These are phyloP conservation scores for Pomatostomus ruficeps DNA, from an alignment of 2,113 vertebrate species.

Conservation along the genomic window DNA sequence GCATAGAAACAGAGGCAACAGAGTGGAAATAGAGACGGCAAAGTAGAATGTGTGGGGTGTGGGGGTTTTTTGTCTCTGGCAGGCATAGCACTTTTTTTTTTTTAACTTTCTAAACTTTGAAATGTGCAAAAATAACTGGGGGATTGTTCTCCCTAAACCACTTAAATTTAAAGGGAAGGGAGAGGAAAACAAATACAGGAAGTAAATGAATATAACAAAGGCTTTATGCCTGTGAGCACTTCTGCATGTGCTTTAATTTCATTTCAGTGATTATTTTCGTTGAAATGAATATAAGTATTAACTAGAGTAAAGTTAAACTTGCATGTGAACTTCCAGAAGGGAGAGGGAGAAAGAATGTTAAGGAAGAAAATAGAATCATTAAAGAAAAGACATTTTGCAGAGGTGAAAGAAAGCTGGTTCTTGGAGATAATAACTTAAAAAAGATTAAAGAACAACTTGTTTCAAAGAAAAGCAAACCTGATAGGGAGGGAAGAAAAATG, in stretches of 20 bases:
- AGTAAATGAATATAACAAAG: neutral
- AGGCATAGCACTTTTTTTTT: no score
- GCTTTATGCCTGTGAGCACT: neutral
- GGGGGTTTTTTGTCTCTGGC: neutral
- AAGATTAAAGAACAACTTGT: slow-evolving; percentile 21
- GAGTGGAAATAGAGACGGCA: neutral
- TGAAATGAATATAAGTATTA: neutral
- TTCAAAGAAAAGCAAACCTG: neutral
- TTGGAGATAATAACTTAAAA: slow-evolving; percentile 53
- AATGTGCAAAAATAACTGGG: neutral
- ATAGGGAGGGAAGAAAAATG: neutral
- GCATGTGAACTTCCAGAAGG: neutral
- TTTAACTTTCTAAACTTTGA: neutral
- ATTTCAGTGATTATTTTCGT: neutral
- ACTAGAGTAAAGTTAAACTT: neutral
- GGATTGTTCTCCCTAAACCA: neutral
- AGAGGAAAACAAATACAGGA: neutral
- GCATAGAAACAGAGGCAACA: neutral
- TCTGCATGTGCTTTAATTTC: neutral
- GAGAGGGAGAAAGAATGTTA: neutral
- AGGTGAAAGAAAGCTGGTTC: slow-evolving; percentile 57
- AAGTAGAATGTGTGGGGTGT: neutral
- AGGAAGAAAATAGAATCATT: neutral
- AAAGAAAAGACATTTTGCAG: neutral
- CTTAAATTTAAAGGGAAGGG: neutral